These are phyloP conservation scores for Eupristina koningsbergeri DNA, from an alignment of 1,140 invertebrate species.

Conservation along the genomic window DNA sequence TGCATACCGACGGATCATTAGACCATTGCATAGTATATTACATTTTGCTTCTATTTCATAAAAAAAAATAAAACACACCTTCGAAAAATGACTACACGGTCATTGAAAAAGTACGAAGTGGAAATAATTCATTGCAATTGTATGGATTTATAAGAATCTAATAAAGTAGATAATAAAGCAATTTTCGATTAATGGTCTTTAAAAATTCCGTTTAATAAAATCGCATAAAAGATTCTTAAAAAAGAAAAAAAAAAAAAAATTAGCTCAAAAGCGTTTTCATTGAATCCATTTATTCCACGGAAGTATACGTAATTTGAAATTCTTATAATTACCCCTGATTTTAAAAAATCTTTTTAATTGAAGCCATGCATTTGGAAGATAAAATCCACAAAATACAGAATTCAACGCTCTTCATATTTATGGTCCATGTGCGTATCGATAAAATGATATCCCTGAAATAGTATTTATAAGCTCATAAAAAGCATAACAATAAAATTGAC, in stretches of 20 bases:
- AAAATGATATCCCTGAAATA: background rate
- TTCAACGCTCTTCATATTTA: background rate
- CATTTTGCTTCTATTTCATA: background rate
- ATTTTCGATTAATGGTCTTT: background rate
- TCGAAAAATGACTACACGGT: background rate
- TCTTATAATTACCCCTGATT: too few relatives aligned
- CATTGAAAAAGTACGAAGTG: background rate
- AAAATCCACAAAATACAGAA: background rate
- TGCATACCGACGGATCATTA: conserved; percentile 9
- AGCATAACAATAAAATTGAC: background rate
- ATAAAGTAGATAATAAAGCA: background rate
- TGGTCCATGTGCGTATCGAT: background rate
- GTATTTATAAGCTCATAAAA: background rate
- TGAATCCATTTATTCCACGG: too few relatives aligned
- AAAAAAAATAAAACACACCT: background rate
- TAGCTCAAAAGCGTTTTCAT: too few relatives aligned
- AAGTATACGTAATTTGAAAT: too few relatives aligned
- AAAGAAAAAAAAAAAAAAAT: background rate
- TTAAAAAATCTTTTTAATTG: too few relatives aligned
- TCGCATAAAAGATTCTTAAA: background rate
- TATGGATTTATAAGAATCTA: background rate
- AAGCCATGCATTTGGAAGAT: background rate
- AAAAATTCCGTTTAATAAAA: background rate
- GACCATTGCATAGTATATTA: background rate
- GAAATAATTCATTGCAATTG: background rate